Conservation (phyloP, 2,113 vertebrate genomes). For the Rafetus swinhoei region DNA sequence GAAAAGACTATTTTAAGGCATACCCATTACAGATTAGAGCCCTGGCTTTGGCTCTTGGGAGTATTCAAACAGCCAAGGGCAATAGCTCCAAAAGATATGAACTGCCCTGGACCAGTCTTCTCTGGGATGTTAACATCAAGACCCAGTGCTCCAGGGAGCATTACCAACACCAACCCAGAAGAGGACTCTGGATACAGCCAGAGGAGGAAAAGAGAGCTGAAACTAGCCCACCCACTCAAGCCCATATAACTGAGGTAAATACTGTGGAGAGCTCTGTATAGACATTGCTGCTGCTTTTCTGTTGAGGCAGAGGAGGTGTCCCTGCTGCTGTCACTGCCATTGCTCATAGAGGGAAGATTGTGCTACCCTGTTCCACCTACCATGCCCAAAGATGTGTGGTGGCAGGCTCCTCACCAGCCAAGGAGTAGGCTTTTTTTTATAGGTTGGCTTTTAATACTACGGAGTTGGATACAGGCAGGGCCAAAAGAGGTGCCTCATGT, state of each 20-base stretch:
- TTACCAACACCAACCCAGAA: not conserved
- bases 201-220: not conserved
- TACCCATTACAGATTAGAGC: not conserved
- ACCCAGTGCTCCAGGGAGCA: not conserved
- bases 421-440: not conserved
- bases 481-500: not conserved
- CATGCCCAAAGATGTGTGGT: not conserved
- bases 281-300: not conserved
- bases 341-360: not conserved
- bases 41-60: not conserved
- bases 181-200: fast-evolving
- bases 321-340: not conserved
- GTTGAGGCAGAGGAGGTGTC: not conserved
- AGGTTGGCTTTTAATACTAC: not conserved
- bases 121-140: fast-evolving
- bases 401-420: not conserved
- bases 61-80: not conserved
- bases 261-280: not conserved
- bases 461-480: not conserved
- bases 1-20: not conserved
- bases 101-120: fast-evolving
- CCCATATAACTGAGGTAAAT: not conserved
- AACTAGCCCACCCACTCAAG: not conserved
- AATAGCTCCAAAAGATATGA: not conserved
- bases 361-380: not conserved